Percentiles rank a stretch among this genome's conserved stretches.
Conservation (phyloP, 2,888 invertebrate genomes). For the Melieria crassipennis region DNA sequence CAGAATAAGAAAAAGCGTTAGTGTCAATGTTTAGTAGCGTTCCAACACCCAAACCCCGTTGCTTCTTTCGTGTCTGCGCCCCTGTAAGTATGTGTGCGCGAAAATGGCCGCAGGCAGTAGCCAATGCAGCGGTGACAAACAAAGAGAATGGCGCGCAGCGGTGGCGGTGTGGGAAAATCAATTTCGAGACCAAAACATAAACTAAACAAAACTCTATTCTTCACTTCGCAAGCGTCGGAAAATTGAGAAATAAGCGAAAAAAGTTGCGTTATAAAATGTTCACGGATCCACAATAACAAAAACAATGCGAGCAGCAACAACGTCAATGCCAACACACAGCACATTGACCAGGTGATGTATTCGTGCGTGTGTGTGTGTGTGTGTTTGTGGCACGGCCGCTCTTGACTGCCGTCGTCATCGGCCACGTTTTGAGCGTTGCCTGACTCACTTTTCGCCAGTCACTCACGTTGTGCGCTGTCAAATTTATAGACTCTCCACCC, state of each 20-base stretch:
- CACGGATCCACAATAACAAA: not conserved
- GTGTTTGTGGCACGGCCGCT: not conserved
- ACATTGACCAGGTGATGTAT: not conserved
- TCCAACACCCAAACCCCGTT: not conserved
- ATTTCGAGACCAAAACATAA: slow-evolving; percentile 29
- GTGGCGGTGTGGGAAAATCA: slow-evolving; percentile 34
- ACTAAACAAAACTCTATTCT: slow-evolving; percentile 13
- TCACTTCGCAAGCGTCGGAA: slow-evolving; percentile 7
- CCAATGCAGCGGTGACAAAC: not conserved
- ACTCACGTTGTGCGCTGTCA: slow-evolving; percentile 19
- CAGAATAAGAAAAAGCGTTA: no score
- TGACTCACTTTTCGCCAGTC: slow-evolving; percentile 17
- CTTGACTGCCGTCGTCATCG: slow-evolving; percentile 7
- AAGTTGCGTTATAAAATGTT: not conserved
- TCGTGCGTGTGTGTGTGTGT: slow-evolving; percentile 3
- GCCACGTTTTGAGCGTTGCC: slow-evolving; percentile 5
- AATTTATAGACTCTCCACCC: slow-evolving; percentile 19
- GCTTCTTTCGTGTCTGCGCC: not conserved
- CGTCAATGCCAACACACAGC: not conserved
- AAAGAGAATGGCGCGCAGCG: not conserved
- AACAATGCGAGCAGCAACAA: not conserved
- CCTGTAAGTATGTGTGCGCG: no score
- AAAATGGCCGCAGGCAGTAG: no score
- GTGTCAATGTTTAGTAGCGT: no score
- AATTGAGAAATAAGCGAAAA: no score